phyloP scores from a whole-genome alignment of 2,797 vertebrate species.

The Catostomus latipinnis region DNA sequence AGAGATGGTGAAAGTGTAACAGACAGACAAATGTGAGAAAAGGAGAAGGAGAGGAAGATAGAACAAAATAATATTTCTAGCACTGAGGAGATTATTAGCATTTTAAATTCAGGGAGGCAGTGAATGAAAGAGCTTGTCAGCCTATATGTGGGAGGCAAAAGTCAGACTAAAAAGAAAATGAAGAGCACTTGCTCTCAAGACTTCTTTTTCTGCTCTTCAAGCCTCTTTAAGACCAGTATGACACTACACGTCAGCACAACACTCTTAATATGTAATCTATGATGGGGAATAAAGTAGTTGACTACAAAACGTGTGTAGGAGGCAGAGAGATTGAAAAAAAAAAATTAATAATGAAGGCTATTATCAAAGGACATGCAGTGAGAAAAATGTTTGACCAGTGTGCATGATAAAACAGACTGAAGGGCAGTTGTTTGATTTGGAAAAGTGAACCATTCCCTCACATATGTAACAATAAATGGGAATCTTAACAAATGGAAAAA shows the following conservation, averaged over 20 bases:
- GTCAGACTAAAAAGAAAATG: conserved; percentile 38
- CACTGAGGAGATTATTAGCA: conserved; percentile 66
- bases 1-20: neutral
- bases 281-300: conserved; percentile 38
- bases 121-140: conserved; percentile 56
- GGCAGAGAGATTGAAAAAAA: conserved; percentile 62
- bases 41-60: conserved; percentile 32
- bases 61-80: conserved; percentile 46
- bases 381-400: conserved; percentile 3
- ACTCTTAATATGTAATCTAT: conserved; percentile 54
- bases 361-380: conserved; percentile 10
- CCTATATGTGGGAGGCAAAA: conserved; percentile 45
- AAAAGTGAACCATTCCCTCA: neutral
- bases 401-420: neutral
- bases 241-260: conserved; percentile 41
- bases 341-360: neutral
- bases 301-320: conserved; percentile 38
- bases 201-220: conserved; percentile 15
- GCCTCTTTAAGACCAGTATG: conserved; percentile 20
- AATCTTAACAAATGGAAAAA: neutral
- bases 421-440: neutral
- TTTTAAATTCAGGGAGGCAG: conserved; percentile 69
- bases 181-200: conserved; percentile 12
- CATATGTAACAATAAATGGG: neutral
- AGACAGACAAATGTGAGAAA: conserved; percentile 31